These are phyloP conservation scores for Argentina silus DNA, from an alignment of 2,797 vertebrate genomes.

Conservation along the genomic window DNA sequence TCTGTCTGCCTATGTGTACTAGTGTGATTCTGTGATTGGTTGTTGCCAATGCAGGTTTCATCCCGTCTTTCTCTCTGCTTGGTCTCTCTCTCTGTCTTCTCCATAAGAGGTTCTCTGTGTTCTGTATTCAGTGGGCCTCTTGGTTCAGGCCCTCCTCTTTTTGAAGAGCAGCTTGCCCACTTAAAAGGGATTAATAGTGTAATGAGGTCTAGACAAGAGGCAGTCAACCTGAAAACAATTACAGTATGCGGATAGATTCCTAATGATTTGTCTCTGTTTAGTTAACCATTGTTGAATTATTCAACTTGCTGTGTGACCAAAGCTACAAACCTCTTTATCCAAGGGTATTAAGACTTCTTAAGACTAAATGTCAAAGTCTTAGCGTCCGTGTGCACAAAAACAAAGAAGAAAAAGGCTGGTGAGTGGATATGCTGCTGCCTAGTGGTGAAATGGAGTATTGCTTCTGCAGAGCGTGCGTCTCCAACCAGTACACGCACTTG, in stretches of 20 bases:
- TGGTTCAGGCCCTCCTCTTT: conserved; percentile 53
- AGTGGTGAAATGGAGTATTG: conserved; percentile 35
- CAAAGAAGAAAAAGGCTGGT: conserved; percentile 35
- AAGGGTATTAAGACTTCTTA: conserved; percentile 57
- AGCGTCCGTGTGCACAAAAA: conserved; percentile 42
- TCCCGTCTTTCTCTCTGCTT: conserved; percentile 20
- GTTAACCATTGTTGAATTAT: conserved; percentile 72
- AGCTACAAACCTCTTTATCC: conserved; percentile 38
- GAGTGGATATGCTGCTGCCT: conserved; percentile 26
- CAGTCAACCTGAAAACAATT: conserved; percentile 70
- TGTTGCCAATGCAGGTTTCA: no score
- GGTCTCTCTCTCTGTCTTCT: conserved; percentile 10
- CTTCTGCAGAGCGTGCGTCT: not conserved
- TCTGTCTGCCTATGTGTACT: no score
- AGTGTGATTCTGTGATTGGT: no score
- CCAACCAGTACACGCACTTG: not conserved
- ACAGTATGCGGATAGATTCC: conserved; percentile 71
- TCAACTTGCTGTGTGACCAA: conserved; percentile 53
- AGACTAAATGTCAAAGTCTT: conserved; percentile 52
- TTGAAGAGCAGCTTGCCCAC: conserved; percentile 60
- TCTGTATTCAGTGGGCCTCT: conserved; percentile 63
- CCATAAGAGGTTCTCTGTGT: conserved; percentile 52
- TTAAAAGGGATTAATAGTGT: conserved; percentile 74
- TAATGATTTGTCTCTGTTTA: conserved; percentile 71
- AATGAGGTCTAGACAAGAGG: conserved; percentile 74